phyloP scores from a whole-genome alignment of 2,888 invertebrate species.

The Argyresthia albistria region DNA sequence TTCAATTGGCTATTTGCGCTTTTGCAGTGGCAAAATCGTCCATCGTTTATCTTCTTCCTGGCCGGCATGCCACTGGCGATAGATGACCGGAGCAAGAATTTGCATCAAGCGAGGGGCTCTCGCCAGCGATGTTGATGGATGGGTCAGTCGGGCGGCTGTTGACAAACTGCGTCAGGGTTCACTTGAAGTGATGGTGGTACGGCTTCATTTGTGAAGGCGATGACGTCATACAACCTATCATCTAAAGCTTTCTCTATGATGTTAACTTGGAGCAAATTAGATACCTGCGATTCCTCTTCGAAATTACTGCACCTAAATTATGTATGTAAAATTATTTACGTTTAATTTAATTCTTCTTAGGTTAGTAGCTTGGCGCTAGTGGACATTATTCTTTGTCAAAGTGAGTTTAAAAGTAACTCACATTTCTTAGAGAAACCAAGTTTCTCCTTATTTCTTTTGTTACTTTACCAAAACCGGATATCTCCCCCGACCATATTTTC shows the following conservation, averaged over 20 bases:
- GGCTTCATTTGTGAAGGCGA: no score
- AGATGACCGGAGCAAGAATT: constrained; percentile 37
- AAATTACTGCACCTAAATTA: no score
- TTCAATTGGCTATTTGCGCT: no score
- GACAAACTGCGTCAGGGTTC: not conserved
- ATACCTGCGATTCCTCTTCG: no score
- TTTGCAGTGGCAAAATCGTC: no score
- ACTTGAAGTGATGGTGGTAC: no score
- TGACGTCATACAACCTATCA: no score
- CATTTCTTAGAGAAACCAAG: not conserved
- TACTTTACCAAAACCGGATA: constrained; percentile 25
- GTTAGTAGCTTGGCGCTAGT: not conserved
- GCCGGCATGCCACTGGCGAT: constrained; percentile 25
- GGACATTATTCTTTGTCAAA: not conserved
- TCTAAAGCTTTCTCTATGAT: no score
- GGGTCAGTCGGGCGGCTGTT: not conserved
- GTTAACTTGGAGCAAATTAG: no score
- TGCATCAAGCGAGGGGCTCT: constrained; percentile 21
- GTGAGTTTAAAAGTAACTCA: no score
- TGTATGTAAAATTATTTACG: not conserved
- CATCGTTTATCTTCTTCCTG: constrained; percentile 34
- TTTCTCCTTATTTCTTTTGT: not conserved
- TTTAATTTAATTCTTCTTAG: no score
- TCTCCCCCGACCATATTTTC: constrained; percentile 50
- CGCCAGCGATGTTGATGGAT: not conserved